Evolutionary conservation across 2,888 invertebrate species (phyloP).

Genomic region (Sisyra terminalis): DNA sequence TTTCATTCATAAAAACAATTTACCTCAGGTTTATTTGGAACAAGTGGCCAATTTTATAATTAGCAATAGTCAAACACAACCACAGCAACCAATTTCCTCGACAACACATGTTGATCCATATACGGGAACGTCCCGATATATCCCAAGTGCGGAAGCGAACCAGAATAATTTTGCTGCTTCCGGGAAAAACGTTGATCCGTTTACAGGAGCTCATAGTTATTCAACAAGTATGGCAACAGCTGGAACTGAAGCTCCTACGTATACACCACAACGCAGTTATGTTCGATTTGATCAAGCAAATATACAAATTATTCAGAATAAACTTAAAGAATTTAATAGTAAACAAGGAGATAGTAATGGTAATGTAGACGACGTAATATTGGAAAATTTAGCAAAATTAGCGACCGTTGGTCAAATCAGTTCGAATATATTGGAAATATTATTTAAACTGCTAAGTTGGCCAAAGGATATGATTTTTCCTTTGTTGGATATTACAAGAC

Average conservation of each 20-base stretch:
- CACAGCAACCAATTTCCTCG: conserved; percentile 18
- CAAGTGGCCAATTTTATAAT: conserved; percentile 87
- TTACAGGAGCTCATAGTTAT: conserved; percentile 35
- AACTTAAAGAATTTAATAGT: conserved; percentile 56
- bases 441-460: conserved; percentile 4
- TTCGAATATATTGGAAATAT: not conserved
- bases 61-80: conserved; percentile 47
- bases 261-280: conserved; percentile 31
- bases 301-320: conserved; percentile 52
- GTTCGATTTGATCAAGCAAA: conserved; percentile 66
- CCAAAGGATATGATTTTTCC: conserved; percentile 66
- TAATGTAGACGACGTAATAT: conserved; percentile 34
- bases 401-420: conserved; percentile 26
- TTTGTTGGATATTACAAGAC: conserved; percentile 69
- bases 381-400: conserved; percentile 46
- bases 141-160: conserved; percentile 29
- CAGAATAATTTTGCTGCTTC: conserved; percentile 11
- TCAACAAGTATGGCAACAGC: conserved; percentile 23
- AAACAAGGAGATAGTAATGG: conserved; percentile 35
- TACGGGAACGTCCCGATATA: conserved; percentile 39
- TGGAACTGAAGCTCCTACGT: conserved; percentile 25
- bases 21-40: conserved; percentile 77
- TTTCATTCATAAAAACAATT: conserved; percentile 70
- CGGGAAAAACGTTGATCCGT: conserved; percentile 34
- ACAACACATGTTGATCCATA: conserved; percentile 45